Percentiles rank a stretch among this genome's conserved stretches.
Evolutionary conservation across 2,888 invertebrate species (phyloP).

Genomic region (Macropis europaea): DNA sequence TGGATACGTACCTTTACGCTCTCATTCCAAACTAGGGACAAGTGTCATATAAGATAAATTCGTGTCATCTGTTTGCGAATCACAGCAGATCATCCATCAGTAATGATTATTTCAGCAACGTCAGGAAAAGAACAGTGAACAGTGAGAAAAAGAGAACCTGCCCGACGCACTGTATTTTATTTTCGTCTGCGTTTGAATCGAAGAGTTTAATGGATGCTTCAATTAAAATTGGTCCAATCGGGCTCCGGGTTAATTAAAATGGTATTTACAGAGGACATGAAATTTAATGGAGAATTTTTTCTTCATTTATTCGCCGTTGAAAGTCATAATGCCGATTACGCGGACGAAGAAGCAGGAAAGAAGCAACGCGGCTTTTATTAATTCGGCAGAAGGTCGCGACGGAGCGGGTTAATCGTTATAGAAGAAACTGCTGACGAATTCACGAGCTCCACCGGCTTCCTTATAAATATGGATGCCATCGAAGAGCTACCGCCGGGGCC

Average conservation of each 20-base stretch:
- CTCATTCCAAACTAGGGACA: no score
- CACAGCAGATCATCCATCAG: no score
- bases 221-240: conserved; percentile 50
- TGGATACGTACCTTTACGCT: no score
- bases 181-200: conserved; percentile 36
- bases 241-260: conserved; percentile 46
- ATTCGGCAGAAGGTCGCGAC: conserved; percentile 58
- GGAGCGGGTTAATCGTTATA: conserved; percentile 66
- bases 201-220: conserved; percentile 50
- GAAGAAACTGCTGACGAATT: conserved; percentile 58
- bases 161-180: no score
- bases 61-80: no score
- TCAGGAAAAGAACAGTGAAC: no score
- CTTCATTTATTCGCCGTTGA: conserved; percentile 11
- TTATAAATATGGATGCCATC: conserved; percentile 62
- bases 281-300: conserved; percentile 43
- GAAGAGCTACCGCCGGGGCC: conserved; percentile 11
- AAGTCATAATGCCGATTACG: conserved; percentile 45
- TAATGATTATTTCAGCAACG: no score
- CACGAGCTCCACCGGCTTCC: conserved; percentile 33
- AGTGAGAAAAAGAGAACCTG: no score
- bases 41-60: no score
- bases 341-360: conserved; percentile 44
- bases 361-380: conserved; percentile 61
- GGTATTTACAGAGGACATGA: conserved; percentile 49